Evolutionary conservation across 2,888 invertebrate genomes (phyloP).

Genomic region (Lepeophtheirus nordmannii): DNA sequence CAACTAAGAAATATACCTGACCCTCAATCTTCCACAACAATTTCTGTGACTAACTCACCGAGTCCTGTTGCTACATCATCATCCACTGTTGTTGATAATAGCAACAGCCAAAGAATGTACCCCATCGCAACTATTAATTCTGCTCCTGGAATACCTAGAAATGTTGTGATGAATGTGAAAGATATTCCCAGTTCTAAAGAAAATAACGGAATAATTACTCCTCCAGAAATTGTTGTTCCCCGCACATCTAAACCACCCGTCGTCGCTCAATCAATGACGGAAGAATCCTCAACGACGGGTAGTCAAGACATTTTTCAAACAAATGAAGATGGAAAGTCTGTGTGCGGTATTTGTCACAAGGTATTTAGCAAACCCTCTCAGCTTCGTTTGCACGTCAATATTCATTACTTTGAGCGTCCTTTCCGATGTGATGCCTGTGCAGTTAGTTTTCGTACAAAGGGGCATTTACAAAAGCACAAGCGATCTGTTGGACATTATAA

Average conservation of each 20-base stretch:
- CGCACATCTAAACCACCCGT: background rate
- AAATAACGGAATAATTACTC: background rate
- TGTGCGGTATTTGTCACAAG: conserved; percentile 74
- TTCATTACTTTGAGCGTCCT: conserved; percentile 83
- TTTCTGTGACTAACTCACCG: background rate
- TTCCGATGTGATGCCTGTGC: conserved; percentile 81
- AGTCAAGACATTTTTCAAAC: conserved; percentile 24
- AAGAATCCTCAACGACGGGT: background rate
- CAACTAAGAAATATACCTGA: too few relatives aligned
- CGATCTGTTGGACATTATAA: conserved; percentile 79
- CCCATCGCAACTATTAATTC: background rate
- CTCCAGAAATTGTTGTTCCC: conserved; percentile 4
- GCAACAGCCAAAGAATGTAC: background rate
- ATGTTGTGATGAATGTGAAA: conserved; percentile 22
- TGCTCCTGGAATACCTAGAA: conserved; percentile 3
- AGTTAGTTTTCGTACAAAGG: conserved; percentile 73
- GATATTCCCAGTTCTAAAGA: conserved; percentile 1
- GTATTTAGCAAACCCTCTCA: conserved; percentile 81
- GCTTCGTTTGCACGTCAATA: conserved; percentile 76
- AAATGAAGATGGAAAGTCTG: conserved; percentile 53
- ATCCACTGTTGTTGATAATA: background rate
- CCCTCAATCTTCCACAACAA: background rate
- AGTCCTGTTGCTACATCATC: background rate
- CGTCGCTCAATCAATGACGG: background rate
- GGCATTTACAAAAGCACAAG: conserved; percentile 82